Conservation (phyloP, 1,140 invertebrate species). For the Heterodera schachtii region DNA sequence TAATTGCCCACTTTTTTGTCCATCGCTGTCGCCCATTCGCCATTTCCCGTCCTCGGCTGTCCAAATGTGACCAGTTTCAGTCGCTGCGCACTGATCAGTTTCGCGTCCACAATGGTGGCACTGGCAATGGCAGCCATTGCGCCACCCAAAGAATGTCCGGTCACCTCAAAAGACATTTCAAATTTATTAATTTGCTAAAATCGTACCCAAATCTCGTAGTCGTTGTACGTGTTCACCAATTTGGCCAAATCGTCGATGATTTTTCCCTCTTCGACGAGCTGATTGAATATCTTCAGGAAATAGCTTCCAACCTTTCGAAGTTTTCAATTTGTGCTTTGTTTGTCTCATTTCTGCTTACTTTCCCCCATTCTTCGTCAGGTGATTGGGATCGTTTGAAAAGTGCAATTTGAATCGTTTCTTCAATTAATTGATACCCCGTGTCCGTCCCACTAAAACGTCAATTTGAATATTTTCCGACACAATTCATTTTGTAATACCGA, state of each 20-base stretch:
- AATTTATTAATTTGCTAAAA: not conserved
- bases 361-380: constrained; percentile 17
- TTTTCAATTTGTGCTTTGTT: no score
- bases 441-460: constrained; percentile 12
- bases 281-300: constrained; percentile 20
- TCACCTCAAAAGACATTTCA: constrained; percentile 21
- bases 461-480: not conserved
- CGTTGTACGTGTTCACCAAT: constrained; percentile 4
- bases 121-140: constrained; percentile 30
- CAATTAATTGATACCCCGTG: constrained; percentile 6
- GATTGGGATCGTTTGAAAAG: not conserved
- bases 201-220: constrained; percentile 31
- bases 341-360: constrained; percentile 1
- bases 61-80: constrained; percentile 54
- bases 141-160: constrained; percentile 35
- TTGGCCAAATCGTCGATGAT: constrained; percentile 1
- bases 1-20: constrained; percentile 28
- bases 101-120: constrained; percentile 37
- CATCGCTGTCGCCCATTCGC: constrained; percentile 41
- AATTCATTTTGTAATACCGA: constrained; percentile 24
- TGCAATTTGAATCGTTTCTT: constrained; percentile 9
- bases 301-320: constrained; percentile 6
- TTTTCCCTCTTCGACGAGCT: constrained; percentile 6
- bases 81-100: constrained; percentile 20
- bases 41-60: constrained; percentile 52